Percentiles rank a stretch among this genome's conserved stretches.
Conservation (phyloP, 2,113 vertebrate species). For the Lophochroa leadbeateri region DNA sequence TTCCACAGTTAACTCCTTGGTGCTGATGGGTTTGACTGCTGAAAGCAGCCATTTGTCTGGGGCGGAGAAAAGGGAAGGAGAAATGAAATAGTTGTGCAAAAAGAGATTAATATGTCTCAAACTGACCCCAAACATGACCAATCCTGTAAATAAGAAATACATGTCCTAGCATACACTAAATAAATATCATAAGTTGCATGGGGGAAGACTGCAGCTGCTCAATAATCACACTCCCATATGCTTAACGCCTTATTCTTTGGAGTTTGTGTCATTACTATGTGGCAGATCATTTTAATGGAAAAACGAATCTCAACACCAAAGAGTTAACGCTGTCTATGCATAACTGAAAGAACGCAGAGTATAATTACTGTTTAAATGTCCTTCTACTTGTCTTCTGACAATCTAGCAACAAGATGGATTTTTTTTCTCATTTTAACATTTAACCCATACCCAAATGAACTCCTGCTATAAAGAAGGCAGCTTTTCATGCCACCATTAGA, state of each 20-base stretch:
- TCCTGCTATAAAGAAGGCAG: neutral
- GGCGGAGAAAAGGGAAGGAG: neutral
- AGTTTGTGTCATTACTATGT: neutral
- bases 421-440: conserved; percentile 10
- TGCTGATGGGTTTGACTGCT: neutral
- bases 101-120: neutral
- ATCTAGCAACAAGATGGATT: neutral
- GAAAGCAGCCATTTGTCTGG: neutral
- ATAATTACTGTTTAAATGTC: neutral
- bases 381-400: neutral
- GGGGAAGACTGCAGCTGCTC: neutral
- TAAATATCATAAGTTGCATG: neutral
- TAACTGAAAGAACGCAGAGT: neutral
- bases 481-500: neutral
- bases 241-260: neutral
- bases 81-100: neutral
- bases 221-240: neutral
- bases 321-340: neutral
- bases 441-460: neutral
- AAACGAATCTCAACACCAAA: neutral
- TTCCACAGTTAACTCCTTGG: neutral
- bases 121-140: neutral
- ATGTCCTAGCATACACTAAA: neutral
- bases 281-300: neutral
- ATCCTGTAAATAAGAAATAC: neutral